phyloP scores from a whole-genome alignment of 2,113 vertebrate species.

The Salminus brasiliensis region DNA sequence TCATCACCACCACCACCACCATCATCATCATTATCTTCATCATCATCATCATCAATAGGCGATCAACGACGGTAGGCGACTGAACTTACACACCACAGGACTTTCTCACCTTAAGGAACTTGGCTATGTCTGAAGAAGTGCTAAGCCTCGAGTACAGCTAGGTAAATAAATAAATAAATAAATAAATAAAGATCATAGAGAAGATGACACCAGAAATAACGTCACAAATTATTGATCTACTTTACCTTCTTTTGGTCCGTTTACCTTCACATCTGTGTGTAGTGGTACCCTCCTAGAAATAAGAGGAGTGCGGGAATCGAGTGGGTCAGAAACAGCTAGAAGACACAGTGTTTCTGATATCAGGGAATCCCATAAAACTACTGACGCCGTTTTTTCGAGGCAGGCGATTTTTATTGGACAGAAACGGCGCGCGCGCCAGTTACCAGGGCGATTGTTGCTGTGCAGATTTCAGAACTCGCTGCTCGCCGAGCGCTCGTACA shows the following conservation, averaged over 20 bases:
- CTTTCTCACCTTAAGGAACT: not conserved
- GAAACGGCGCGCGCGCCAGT: constrained; percentile 60
- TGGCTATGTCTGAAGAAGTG: not conserved
- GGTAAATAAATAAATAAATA: too few relatives aligned
- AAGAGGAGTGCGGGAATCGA: not conserved
- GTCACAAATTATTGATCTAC: constrained; percentile 32
- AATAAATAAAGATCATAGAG: not conserved
- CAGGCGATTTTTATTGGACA: constrained; percentile 54
- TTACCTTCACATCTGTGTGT: constrained; percentile 48
- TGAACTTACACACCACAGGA: too few relatives aligned
- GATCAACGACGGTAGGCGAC: too few relatives aligned
- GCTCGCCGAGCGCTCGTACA: not conserved
- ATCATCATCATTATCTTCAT: too few relatives aligned
- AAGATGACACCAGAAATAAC: not conserved
- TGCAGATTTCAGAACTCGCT: constrained; percentile 51
- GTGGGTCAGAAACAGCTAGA: not conserved
- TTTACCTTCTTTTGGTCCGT: constrained; percentile 50
- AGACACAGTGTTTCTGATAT: constrained; percentile 15
- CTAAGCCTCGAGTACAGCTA: not conserved
- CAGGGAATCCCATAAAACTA: constrained; percentile 18
- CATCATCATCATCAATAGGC: too few relatives aligned
- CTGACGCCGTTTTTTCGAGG: constrained; percentile 21
- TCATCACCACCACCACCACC: too few relatives aligned
- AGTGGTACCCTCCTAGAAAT: not conserved
- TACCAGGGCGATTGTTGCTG: constrained; percentile 59